These are phyloP conservation scores for Lithophane socia DNA, from an alignment of 2,888 invertebrate species.

Conservation along the genomic window DNA sequence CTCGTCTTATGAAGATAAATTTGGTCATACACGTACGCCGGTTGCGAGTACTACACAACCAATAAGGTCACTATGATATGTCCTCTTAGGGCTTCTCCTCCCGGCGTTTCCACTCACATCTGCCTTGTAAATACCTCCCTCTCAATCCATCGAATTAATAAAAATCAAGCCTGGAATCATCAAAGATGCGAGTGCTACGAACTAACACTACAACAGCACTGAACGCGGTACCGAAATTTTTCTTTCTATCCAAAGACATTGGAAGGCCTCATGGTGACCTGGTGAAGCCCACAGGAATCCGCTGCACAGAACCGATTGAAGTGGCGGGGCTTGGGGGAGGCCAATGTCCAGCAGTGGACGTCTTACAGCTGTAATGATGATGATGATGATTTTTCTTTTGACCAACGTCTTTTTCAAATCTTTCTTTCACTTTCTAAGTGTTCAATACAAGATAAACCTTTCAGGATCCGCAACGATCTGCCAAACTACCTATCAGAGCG, in stretches of 20 bases:
- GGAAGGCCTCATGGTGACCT: no score
- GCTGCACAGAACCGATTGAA: no score
- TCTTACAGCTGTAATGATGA: no score
- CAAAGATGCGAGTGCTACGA: no score
- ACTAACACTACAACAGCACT: background rate
- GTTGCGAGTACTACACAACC: background rate
- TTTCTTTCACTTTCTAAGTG: no score
- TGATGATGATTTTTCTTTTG: background rate
- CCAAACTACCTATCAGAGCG: constrained; percentile 99
- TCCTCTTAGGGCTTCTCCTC: no score
- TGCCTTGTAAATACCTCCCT: background rate
- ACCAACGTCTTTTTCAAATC: background rate
- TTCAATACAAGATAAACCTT: constrained; percentile 22
- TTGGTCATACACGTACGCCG: background rate
- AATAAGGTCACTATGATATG: background rate
- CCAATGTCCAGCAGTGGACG: no score
- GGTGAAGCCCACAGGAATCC: no score
- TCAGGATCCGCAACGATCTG: constrained; percentile 97
- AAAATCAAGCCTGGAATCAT: background rate
- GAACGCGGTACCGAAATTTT: background rate
- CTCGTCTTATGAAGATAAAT: background rate
- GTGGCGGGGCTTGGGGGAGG: no score
- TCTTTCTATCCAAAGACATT: no score
- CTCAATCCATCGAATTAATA: background rate
- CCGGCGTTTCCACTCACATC: no score